These are phyloP conservation scores for Channa striata DNA, from an alignment of 2,797 vertebrate species.

Conservation along the genomic window DNA sequence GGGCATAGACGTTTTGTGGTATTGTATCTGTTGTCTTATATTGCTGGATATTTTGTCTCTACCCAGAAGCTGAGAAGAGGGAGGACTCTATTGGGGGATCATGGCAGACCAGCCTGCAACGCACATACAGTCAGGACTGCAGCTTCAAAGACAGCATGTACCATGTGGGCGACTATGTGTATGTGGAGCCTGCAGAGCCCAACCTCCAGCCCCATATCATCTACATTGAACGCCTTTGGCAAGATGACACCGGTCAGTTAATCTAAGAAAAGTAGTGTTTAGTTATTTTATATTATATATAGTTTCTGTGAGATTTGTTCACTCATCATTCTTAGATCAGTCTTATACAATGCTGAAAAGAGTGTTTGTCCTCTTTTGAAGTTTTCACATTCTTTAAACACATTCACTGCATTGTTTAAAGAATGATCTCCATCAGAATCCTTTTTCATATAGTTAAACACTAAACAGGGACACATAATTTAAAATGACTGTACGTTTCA, in stretches of 20 bases:
- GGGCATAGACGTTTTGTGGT: neutral
- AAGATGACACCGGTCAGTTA: conserved; percentile 92
- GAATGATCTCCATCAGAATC: too few species aligned
- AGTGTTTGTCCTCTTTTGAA: too few species aligned
- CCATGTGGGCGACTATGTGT: conserved; percentile 97
- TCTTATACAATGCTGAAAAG: neutral
- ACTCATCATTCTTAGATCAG: neutral
- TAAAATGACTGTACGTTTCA: too few species aligned
- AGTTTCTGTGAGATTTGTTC: neutral
- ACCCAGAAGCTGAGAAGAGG: conserved; percentile 94
- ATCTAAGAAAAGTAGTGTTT: neutral
- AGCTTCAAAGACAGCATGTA: conserved; percentile 99
- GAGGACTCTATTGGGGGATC: conserved; percentile 90
- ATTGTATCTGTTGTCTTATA: neutral
- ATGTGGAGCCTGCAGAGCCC: conserved; percentile 95
- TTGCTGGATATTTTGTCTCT: conserved; percentile 41
- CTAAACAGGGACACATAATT: too few species aligned
- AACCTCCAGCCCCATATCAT: conserved; percentile 97
- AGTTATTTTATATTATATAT: too few species aligned
- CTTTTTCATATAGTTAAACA: too few species aligned
- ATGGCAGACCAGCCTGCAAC: conserved; percentile 90
- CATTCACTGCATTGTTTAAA: too few species aligned
- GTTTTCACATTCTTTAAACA: too few species aligned
- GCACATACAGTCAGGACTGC: conserved; percentile 98
- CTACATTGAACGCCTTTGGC: conserved; percentile 97